Evolutionary conservation across 1,140 invertebrate species (phyloP), one percentile per base, ranked within the genome.

Genomic region (Ips nitidus): DNA sequence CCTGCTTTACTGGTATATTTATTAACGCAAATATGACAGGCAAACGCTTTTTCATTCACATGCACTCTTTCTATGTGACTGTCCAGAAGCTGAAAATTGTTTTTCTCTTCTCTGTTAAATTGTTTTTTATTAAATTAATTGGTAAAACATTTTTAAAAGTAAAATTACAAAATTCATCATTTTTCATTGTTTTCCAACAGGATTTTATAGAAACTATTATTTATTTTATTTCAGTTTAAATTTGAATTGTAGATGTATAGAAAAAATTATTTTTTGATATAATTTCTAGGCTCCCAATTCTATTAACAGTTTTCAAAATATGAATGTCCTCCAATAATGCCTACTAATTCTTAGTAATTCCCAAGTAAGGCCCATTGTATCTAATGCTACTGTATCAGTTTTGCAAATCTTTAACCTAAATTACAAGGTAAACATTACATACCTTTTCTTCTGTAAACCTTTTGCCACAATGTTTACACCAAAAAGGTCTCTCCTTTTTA

Each of bases 401-500:
- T 22, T 22, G 22, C 22, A 22, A 0, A 22, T 22, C 22, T 22
- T 22, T 22, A 22, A 22, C 22, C 22, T 22, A 22, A 22, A 22
- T 22, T 22, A 22, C 22, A 22, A 22, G 22, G 22, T 22, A 22
- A 22, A 22, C 22, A 22, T 22, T 3, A 57, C 36, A 45, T 68
- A 68, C 66, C 41, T 58, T 36, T 52, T 64, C 5, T 50, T 63
- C 61, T 22, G 68, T 43, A 36, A 73, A 79, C 58, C 75, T 72
- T 71, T 82, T 82, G 2, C 78, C 80, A 68, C 82, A 83, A 38
- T 79, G 74, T 22, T 79, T 78, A 76, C 87, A 89, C 60, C 81
- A 79, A 76, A 84, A 86, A n/a, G 86, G 86, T 65, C 84, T 81
- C 70, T 88, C 86, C 6, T 63, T 53, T 43, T 73, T 64, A n/a